A percentile compares a stretch with the other conserved stretches of the same genome.
Conservation (phyloP, 2,113 vertebrate species). For the Callocephalon fimbriatum region DNA sequence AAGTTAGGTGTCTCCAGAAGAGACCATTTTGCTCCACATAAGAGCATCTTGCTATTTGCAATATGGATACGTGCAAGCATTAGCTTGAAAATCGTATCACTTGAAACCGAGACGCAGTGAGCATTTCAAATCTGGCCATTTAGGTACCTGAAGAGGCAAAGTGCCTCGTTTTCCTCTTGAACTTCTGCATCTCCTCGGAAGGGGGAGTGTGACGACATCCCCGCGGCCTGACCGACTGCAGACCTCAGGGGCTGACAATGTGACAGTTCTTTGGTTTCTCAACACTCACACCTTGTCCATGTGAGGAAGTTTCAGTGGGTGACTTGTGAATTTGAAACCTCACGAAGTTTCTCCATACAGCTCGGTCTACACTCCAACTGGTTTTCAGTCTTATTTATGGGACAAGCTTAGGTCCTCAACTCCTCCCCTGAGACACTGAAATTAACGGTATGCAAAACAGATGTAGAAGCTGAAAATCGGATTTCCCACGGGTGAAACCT, state of each 20-base stretch:
- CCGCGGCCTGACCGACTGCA: not conserved
- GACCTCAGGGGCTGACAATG: not conserved
- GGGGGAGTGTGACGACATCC: not conserved
- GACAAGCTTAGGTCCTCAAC: rapidly evolving
- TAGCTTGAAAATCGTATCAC: not conserved
- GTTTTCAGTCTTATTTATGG: not conserved
- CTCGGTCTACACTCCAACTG: not conserved
- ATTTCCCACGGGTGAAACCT: not conserved
- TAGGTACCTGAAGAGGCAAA: not conserved
- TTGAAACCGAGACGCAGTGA: not conserved
- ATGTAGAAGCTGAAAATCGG: not conserved
- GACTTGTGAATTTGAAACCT: not conserved
- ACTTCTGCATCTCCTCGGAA: not conserved
- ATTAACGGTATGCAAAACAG: not conserved
- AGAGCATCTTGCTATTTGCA: not conserved
- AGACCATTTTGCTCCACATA: rapidly evolving
- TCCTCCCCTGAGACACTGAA: rapidly evolving
- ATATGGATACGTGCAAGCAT: rapidly evolving
- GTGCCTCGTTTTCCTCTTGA: not conserved
- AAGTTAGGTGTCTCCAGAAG: not conserved
- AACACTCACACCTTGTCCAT: not conserved
- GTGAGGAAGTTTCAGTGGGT: not conserved
- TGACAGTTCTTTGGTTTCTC: not conserved
- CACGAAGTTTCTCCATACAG: not conserved
- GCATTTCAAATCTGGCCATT: not conserved